phyloP scores from a whole-genome alignment of 2,888 invertebrate genomes.

The Eupithecia pulchellata region DNA sequence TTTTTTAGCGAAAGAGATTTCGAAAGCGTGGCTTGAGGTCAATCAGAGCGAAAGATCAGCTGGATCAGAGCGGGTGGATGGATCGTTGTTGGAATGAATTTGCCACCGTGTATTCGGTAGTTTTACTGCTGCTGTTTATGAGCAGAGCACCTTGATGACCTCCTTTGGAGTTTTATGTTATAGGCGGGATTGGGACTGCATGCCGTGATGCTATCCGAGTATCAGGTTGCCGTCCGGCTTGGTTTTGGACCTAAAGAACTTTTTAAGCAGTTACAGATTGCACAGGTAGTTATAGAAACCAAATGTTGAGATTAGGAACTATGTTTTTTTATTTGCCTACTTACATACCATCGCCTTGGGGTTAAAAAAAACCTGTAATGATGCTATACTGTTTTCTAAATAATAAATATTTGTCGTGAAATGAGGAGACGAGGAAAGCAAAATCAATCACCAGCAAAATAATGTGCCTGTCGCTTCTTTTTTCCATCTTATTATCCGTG shows the following conservation, averaged over 20 bases:
- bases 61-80: no score
- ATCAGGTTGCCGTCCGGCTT: not conserved
- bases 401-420: not conserved
- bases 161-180: conserved; percentile 12
- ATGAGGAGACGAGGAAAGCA: not conserved
- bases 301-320: no score
- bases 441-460: not conserved
- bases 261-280: no score
- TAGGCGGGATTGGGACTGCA: conserved; percentile 6
- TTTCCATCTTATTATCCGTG: not conserved
- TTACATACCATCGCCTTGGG: no score
- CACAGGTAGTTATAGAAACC: no score
- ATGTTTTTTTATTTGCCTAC: no score
- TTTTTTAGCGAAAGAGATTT: not conserved
- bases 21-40: not conserved
- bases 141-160: conserved; percentile 18
- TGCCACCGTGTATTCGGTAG: conserved; percentile 4
- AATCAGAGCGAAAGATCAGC: not conserved
- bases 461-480: not conserved
- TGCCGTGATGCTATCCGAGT: conserved; percentile 8
- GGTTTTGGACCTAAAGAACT: not conserved
- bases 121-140: conserved; percentile 31
- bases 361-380: no score
- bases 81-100: not conserved
- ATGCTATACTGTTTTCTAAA: no score